Evolutionary conservation across 1,140 invertebrate genomes (phyloP).

Genomic region (Tetraneura akinire): DNA sequence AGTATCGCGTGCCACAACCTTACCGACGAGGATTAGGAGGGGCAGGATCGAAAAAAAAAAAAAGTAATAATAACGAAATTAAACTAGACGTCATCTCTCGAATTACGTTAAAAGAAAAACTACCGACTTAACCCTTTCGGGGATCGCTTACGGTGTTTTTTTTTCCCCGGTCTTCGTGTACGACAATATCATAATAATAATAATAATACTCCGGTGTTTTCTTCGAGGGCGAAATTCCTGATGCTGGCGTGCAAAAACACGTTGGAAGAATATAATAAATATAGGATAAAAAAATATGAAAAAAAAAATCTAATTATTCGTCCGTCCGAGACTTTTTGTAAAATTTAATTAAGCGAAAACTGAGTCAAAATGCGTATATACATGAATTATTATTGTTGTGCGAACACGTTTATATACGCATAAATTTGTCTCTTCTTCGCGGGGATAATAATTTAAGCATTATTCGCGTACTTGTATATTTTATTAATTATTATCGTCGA

Average conservation of each 20-base stretch:
- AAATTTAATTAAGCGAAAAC: conserved; percentile 45
- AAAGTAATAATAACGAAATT: neutral
- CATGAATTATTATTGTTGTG: no score
- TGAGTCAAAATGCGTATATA: neutral
- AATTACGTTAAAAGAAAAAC: neutral
- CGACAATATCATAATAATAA: neutral
- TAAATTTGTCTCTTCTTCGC: neutral
- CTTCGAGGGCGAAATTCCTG: no score
- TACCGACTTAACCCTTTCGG: conserved; percentile 11
- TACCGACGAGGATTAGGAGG: no score
- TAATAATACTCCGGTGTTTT: neutral
- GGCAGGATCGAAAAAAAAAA: neutral
- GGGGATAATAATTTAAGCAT: no score
- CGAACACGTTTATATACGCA: neutral
- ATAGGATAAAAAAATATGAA: neutral
- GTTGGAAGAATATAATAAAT: neutral
- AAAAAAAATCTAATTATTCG: conserved; percentile 14
- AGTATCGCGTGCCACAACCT: neutral
- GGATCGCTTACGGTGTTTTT: conserved; percentile 19
- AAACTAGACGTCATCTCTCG: conserved; percentile 9
- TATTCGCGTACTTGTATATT: neutral
- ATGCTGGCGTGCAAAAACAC: no score
- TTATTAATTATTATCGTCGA: conserved; percentile 18
- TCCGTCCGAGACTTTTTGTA: neutral
- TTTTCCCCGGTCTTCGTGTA: no score